phyloP scores from a whole-genome alignment of 2,888 invertebrate genomes.

The Lasioglossum vierecki region DNA sequence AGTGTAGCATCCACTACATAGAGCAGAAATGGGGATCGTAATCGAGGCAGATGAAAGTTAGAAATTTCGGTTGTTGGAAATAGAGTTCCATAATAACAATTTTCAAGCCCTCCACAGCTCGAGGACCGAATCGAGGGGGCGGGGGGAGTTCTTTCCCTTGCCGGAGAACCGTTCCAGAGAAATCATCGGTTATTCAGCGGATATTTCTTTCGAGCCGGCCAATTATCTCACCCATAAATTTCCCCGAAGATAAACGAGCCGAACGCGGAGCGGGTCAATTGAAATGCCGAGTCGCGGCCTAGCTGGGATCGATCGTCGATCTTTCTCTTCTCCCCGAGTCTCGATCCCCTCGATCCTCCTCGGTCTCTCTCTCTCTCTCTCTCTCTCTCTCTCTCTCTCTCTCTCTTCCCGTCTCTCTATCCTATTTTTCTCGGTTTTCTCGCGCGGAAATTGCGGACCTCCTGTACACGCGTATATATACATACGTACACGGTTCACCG shows the following conservation, averaged over 20 bases:
- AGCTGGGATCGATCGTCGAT: slow-evolving; percentile 21
- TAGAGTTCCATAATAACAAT: background rate
- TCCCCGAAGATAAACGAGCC: slow-evolving; percentile 41
- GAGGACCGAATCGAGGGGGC: background rate
- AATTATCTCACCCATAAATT: slow-evolving; percentile 37
- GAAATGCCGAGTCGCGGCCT: slow-evolving; percentile 27
- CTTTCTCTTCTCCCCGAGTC: background rate
- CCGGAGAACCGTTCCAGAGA: slow-evolving; percentile 18
- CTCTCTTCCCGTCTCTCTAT: background rate
- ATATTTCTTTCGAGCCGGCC: slow-evolving; percentile 34
- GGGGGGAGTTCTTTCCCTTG: slow-evolving; percentile 7
- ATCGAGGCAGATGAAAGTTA: background rate
- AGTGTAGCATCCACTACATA: background rate
- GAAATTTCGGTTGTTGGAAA: background rate
- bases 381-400: background rate
- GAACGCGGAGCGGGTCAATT: slow-evolving; percentile 31
- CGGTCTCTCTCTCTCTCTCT: background rate
- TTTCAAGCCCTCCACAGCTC: background rate
- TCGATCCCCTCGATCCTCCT: background rate
- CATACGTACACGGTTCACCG: slow-evolving; percentile 62
- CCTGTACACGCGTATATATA: slow-evolving; percentile 69
- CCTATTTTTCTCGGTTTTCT: background rate
- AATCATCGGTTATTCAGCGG: slow-evolving; percentile 35
- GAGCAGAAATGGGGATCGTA: background rate
- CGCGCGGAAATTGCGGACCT: slow-evolving; percentile 50